Evolutionary conservation across 2,888 invertebrate genomes (phyloP).

Genomic region (Sturmia bella): DNA sequence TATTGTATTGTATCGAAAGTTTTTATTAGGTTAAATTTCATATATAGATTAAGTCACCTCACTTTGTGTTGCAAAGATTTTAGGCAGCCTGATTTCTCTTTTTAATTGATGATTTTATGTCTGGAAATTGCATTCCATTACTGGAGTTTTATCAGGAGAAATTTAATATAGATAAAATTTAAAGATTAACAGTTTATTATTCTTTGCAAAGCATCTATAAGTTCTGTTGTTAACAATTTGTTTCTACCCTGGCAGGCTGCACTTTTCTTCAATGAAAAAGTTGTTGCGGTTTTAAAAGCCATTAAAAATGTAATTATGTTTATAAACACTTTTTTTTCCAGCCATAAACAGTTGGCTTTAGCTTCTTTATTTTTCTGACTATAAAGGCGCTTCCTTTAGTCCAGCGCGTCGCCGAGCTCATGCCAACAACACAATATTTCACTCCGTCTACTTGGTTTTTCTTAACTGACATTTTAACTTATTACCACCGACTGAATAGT

Average conservation of each 20-base stretch:
- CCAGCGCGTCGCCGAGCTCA: conserved; percentile 23
- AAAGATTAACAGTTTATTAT: not conserved
- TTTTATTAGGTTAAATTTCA: too few species aligned
- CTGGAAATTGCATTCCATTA: too few species aligned
- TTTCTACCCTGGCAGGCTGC: conserved; percentile 51
- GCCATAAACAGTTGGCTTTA: conserved; percentile 37
- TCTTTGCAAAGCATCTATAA: not conserved
- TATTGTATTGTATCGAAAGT: too few species aligned
- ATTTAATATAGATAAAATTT: too few species aligned
- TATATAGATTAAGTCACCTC: too few species aligned
- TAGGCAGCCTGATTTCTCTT: too few species aligned
- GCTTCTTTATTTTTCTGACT: conserved; percentile 27
- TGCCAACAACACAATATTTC: conserved; percentile 51
- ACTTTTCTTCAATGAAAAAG: conserved; percentile 16
- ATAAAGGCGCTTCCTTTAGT: conserved; percentile 33
- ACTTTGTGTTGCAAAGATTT: too few species aligned
- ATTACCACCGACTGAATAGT: conserved; percentile 54
- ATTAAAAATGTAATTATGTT: conserved; percentile 81
- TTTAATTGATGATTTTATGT: too few species aligned
- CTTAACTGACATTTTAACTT: conserved; percentile 58
- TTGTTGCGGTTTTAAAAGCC: conserved; percentile 78
- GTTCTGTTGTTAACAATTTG: conserved; percentile 14
- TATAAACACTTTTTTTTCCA: conserved; percentile 76
- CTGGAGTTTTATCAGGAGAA: too few species aligned
- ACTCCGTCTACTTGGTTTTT: conserved; percentile 37